Base-by-base conservation (phyloP, 2,113 vertebrate genomes). In the Centropus bengalensis region DNA sequence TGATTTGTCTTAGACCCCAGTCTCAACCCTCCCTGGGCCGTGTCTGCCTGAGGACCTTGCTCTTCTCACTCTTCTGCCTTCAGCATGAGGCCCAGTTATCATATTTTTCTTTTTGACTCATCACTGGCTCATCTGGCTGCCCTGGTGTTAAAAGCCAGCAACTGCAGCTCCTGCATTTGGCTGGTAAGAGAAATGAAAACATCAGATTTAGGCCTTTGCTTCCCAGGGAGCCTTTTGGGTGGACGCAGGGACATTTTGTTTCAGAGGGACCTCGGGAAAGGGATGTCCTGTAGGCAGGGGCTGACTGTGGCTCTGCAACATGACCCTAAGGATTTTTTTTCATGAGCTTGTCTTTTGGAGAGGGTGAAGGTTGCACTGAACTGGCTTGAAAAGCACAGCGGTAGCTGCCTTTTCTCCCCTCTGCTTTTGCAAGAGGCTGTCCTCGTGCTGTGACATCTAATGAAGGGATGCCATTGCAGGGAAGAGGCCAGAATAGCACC, bases 401-500 rank as follows among this genome's bases (percentile, higher is more conserved):
- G 73, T 71, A 30, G 86, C 86, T 78, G 66, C 77, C 60, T 94
- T 47, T 81, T 56, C 73, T 81, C 64, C 80, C 73, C 24, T 59
- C 67, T 90, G 82, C 88, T 91, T 96, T 93, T 96, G 88, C 81
- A 85, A 82, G 82, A 83, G 88, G 8, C 64, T 52, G 80, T 94
- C 88, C 88, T 78, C 30, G 6, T 81, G 91, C 74, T 94, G 77
- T 47, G 91, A 79, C 93, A 95, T 64, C 96, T 84, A 82, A 27
- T 32, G 77, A 85, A 77, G 94, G 80, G 73, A 96, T 86, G 76
- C 88, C 28, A 40, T 75, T 3, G 30, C 1, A 0, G 68, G 84
- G 93, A 87, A 47, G 94, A 3, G 80, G 79, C 93, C 89, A 91
- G 96, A 95, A 95, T 94, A 95, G 95, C 91, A 44, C 7, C 56